Evolutionary conservation across 2,888 invertebrate genomes (phyloP).

Genomic region (Xiphydria camelus): DNA sequence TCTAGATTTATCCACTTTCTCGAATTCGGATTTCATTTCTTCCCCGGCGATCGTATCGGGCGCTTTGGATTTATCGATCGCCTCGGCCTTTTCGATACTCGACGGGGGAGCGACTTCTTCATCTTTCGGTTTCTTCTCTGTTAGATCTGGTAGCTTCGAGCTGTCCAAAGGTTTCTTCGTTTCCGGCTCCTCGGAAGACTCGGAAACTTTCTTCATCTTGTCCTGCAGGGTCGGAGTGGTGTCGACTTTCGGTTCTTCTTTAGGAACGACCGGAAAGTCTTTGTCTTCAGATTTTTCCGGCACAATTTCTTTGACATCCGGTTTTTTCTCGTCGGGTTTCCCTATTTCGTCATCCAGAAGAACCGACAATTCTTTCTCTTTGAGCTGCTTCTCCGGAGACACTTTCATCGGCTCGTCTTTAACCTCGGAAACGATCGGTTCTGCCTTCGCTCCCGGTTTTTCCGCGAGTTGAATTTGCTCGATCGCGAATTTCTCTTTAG

Average conservation of each 20-base stretch:
- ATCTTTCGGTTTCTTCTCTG: neutral
- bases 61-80: too few relatives aligned
- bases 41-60: neutral
- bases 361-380: neutral
- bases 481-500: too few relatives aligned
- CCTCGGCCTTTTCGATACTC: neutral
- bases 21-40: neutral
- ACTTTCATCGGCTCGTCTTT: neutral
- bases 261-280: too few relatives aligned
- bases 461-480: too few relatives aligned
- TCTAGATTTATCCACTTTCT: conserved; percentile 1
- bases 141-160: neutral
- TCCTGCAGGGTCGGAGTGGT: too few relatives aligned
- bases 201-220: too few relatives aligned
- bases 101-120: neutral
- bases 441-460: too few relatives aligned
- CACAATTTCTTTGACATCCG: neutral
- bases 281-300: neutral
- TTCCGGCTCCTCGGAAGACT: conserved; percentile 3
- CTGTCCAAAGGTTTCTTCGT: conserved; percentile 1
- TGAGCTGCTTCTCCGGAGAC: neutral
- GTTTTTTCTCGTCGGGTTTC: too few relatives aligned
- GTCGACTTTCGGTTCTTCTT: too few relatives aligned
- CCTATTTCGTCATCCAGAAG: too few relatives aligned
- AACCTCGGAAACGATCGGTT: too few relatives aligned